These are phyloP conservation scores for Pseudochaenichthys georgianus DNA, from an alignment of 2,797 vertebrate genomes.

Conservation along the genomic window DNA sequence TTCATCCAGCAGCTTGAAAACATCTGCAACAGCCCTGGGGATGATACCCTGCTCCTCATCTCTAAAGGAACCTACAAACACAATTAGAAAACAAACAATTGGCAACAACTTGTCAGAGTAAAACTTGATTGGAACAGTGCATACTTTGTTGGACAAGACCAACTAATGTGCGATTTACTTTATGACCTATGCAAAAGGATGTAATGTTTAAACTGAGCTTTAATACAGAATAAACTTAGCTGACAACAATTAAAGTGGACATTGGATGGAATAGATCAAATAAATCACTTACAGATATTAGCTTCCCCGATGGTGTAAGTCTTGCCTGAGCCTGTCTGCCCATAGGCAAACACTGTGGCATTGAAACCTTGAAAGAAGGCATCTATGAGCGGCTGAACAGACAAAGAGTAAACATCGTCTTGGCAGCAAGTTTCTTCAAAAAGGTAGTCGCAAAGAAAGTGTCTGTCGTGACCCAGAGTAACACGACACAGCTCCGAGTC, in stretches of 20 bases:
- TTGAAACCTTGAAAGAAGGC: conserved; percentile 98
- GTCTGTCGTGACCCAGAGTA: conserved; percentile 90
- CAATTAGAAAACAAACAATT: conserved; percentile 4
- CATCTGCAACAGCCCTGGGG: conserved; percentile 93
- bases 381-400: conserved; percentile 92
- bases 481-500: conserved; percentile 84
- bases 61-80: conserved; percentile 89
- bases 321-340: conserved; percentile 97
- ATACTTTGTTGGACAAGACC: not conserved
- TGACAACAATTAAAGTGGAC: not conserved
- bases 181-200: not conserved
- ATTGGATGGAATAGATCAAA: conserved; percentile 38
- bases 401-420: conserved; percentile 89
- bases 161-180: not conserved
- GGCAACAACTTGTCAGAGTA: not conserved
- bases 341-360: conserved; percentile 95
- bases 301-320: conserved; percentile 97
- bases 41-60: conserved; percentile 98
- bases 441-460: conserved; percentile 90
- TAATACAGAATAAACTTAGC: not conserved
- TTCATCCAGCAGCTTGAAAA: conserved; percentile 96
- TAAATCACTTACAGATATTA: conserved; percentile 93
- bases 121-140: not conserved
- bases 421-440: conserved; percentile 90
- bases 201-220: not conserved